Evolutionary conservation across 1,140 invertebrate species (phyloP), one percentile per base, ranked within the genome.

Genomic region (Pararge aegeria): DNA sequence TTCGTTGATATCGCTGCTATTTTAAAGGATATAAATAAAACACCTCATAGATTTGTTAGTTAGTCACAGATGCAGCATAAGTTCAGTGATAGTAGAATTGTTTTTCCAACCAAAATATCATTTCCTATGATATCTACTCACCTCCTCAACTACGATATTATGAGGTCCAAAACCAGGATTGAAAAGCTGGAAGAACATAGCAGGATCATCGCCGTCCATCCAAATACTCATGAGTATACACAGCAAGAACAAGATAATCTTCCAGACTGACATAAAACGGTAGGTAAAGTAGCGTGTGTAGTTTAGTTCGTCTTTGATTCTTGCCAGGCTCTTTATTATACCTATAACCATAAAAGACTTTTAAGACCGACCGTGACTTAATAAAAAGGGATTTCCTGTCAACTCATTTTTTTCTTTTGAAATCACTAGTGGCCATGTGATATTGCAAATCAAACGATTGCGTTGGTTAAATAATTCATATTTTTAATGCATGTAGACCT

Each of bases 191-290:
- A 98, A 97, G 18, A 97, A 92, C 78, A 96, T 94, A 1, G 93
- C 92, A 0, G 96, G 92, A 64, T 94, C 94, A 24, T 96, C 94
- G 3, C 95, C 95, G 44, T 93, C 94, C n/a, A 95, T 83, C 83
- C 94, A 92, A 27, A 95, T 89, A 52, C 95, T 94, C 2, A 96
- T 86, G 3, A 97, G 55, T 29, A 95, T 93, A 12, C 93, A 93
- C 59, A 95, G 91, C 50, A 97, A 92, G 82, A 97, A 97, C 2
- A 94, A 84, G 0, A 97, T 42, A 48, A 97, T 95, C 86, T 98
- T 98, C 96, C 96, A 97, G 0, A 96, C 75, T 0, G 96, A 97
- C 12, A 98, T 93, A 75, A 98, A 96, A 62, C 97, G 93, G 80
- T 97, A 97, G 0, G 93, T 95, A 81, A 96, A 98, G 75, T 98